Base-by-base conservation (phyloP, 2,113 vertebrate genomes). In the Melozone crissalis region DNA sequence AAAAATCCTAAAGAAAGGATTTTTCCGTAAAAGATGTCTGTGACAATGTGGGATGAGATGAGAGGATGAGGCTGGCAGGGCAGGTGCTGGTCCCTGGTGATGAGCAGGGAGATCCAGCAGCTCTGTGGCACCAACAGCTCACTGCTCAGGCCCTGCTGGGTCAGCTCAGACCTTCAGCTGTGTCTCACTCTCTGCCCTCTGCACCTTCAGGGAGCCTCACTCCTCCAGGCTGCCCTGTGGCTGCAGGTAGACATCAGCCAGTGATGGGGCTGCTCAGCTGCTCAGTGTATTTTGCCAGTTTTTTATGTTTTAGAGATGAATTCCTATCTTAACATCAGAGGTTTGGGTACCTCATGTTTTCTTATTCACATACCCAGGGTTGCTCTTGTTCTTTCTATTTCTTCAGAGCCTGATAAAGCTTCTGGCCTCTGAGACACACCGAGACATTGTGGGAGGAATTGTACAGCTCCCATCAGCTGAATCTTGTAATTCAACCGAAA, bases 41-140 rank as follows among this genome's bases (percentile, higher is more conserved):
- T 14, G 13, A 41, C 41, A 41, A 13, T 33, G 33, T 1, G 6
- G 76, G 80, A 20, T 77, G 63, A 57, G 65, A 47, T 8, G 10
- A 63, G 52, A 67, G 33, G 58, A 61, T 61, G 49, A 35, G 26
- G 6, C 7, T 49, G 82, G 52, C 31, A 77, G 69, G 46, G 37
- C 35, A 63, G 35, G 22, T 2, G 39, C 52, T 92, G 78, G 59
- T 27, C 33, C 0, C 0, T 43, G 26, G 74, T 0, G 2, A 51
- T 0, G 12, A 35, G n/a, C 2, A 1, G 1, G 37, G n/a, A 71
- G 13, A 62, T 17, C 12, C 0, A 7, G 37, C 44, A 77, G 58
- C 55, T 24, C 57, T 58, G 68, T 73, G 31, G 31, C 16, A 8
- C 41, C 2, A 4, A 44, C 31, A 69, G 4, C 49, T 85, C 1